Evolutionary conservation across 2,888 invertebrate genomes (phyloP).

Genomic region (Cephus runcator): DNA sequence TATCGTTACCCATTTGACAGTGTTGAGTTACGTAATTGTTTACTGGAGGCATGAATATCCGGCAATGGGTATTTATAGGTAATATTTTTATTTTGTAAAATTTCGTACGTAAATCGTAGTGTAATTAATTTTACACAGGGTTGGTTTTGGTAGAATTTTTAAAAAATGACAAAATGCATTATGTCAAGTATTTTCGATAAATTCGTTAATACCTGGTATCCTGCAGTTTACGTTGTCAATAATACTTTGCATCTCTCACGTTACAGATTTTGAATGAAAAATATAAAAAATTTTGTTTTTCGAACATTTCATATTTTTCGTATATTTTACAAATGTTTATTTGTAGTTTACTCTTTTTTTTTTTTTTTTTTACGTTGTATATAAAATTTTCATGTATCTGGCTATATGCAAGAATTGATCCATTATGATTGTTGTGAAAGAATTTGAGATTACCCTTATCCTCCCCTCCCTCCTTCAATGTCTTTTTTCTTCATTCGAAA

Average conservation of each 20-base stretch:
- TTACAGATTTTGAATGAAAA: too few relatives aligned
- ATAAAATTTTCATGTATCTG: neutral
- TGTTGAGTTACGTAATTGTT: neutral
- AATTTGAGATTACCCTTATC: neutral
- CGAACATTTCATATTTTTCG: too few relatives aligned
- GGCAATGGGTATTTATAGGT: neutral
- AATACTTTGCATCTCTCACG: neutral
- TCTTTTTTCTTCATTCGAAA: neutral
- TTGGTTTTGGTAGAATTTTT: neutral
- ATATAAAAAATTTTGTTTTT: too few relatives aligned
- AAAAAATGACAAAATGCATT: neutral
- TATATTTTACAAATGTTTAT: too few relatives aligned
- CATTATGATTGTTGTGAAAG: neutral
- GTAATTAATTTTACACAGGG: neutral
- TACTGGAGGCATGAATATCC: neutral
- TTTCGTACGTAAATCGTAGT: neutral
- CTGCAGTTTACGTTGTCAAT: neutral
- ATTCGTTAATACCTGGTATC: neutral
- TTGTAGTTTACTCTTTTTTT: too few relatives aligned
- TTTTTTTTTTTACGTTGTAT: neutral
- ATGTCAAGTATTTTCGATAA: neutral
- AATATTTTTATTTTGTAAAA: neutral
- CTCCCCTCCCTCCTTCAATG: neutral
- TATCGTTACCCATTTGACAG: neutral
- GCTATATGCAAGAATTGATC: neutral